These are phyloP conservation scores for Nomada hirtipes DNA, from an alignment of 2,888 invertebrate species.

Conservation along the genomic window DNA sequence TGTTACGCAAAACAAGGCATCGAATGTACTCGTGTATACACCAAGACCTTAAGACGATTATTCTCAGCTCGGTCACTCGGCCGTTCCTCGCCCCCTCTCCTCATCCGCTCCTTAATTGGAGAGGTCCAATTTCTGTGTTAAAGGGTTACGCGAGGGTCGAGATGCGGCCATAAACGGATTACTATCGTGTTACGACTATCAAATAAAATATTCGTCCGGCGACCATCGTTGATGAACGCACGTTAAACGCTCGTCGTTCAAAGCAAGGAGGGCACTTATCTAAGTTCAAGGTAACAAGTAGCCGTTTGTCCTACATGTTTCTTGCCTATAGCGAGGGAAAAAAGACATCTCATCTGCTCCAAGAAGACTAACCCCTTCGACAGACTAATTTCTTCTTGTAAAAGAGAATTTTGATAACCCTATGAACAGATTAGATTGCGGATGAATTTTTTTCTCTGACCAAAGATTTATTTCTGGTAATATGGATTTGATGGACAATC, in stretches of 20 bases:
- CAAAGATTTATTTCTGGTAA: too few relatives aligned
- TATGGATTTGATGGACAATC: not conserved
- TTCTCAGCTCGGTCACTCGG: constrained; percentile 50
- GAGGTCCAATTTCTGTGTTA: constrained; percentile 76
- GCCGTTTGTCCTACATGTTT: constrained; percentile 16
- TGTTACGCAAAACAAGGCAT: constrained; percentile 30
- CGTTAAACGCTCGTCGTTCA: constrained; percentile 10
- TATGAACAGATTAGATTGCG: too few relatives aligned
- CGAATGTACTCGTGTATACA: constrained; percentile 8
- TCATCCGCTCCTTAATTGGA: constrained; percentile 71
- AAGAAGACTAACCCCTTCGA: not conserved
- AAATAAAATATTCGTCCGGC: constrained; percentile 55
- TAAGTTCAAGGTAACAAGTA: constrained; percentile 49
- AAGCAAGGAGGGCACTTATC: constrained; percentile 42
- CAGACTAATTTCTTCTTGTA: not conserved
- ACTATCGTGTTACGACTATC: constrained; percentile 55
- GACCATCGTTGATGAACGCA: not conserved
- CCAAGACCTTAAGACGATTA: constrained; percentile 59
- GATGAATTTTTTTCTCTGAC: too few relatives aligned
- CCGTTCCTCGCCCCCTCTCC: constrained; percentile 49
- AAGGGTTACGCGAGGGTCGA: constrained; percentile 53
- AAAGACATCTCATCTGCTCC: not conserved
- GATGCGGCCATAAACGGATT: constrained; percentile 55
- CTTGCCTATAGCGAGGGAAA: not conserved
- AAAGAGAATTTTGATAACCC: not conserved